phyloP scores from a whole-genome alignment of 1,140 invertebrate species.

The Pseudomyrmex pallidus region DNA sequence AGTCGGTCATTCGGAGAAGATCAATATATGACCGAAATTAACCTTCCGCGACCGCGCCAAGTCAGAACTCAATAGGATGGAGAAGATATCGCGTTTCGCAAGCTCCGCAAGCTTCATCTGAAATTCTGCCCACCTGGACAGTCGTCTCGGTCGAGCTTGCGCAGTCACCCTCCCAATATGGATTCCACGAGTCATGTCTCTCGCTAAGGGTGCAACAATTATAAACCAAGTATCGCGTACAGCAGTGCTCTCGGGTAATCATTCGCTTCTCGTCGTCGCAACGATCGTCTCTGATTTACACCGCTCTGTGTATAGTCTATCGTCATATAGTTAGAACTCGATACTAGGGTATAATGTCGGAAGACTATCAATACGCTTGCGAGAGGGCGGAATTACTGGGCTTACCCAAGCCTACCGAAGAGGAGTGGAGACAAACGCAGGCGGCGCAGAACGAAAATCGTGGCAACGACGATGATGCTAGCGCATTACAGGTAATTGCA shows the following conservation, averaged over 20 bases:
- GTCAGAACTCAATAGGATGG: background rate
- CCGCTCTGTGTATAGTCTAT: background rate
- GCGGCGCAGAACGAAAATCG: constrained; percentile 59
- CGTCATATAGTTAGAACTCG: background rate
- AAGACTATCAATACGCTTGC: constrained; percentile 89
- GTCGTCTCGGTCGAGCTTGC: constrained; percentile 68
- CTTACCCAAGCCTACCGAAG: constrained; percentile 87
- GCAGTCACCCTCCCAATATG: constrained; percentile 75
- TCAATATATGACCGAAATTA: constrained; percentile 33
- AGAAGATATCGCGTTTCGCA: background rate
- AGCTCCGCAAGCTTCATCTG: constrained; percentile 2
- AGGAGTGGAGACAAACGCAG: constrained; percentile 85
- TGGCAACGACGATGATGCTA: constrained; percentile 67
- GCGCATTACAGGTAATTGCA: constrained; percentile 75
- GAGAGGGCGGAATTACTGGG: constrained; percentile 91
- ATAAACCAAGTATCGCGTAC: constrained; percentile 24
- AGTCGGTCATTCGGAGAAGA: background rate
- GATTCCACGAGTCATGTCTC: constrained; percentile 66
- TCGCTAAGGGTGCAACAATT: constrained; percentile 31
- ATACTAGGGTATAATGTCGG: constrained; percentile 63
- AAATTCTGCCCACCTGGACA: constrained; percentile 17
- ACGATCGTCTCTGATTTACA: background rate
- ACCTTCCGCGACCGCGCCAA: background rate
- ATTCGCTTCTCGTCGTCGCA: background rate
- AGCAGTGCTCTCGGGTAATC: background rate